Percentiles rank a stretch among this genome's conserved stretches.
Evolutionary conservation across 2,113 vertebrate genomes (phyloP).

Genomic region (Malaclemys terrapin): DNA sequence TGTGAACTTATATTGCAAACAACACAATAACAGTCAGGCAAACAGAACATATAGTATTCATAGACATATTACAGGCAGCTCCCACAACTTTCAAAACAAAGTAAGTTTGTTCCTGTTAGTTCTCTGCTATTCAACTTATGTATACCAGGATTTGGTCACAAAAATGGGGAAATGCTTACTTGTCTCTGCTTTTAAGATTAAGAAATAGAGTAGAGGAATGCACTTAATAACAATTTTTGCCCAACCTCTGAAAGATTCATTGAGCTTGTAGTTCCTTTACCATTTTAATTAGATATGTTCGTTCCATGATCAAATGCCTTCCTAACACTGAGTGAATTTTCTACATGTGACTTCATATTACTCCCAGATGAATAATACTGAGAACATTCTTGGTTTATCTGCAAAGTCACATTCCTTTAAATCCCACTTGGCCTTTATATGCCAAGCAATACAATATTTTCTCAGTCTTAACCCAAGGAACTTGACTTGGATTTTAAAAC

Average conservation of each 20-base stretch:
- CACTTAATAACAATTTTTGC: background rate
- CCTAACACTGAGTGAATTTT: fast-evolving
- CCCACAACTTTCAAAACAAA: background rate
- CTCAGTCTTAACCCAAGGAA: background rate
- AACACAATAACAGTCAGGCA: background rate
- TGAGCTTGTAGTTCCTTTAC: background rate
- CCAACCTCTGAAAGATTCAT: background rate
- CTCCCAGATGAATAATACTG: background rate
- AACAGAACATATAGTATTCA: background rate
- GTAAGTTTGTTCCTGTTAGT: background rate
- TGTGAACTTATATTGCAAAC: background rate
- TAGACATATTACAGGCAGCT: background rate
- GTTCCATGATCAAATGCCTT: background rate
- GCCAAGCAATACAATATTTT: fast-evolving
- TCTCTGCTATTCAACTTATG: background rate
- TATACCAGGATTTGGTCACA: background rate
- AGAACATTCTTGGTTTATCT: background rate
- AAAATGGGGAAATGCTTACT: background rate
- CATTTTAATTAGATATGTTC: fast-evolving
- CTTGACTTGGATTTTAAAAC: background rate
- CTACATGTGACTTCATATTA: fast-evolving
- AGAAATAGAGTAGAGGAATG: background rate
- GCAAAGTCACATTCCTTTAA: background rate
- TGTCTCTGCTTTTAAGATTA: background rate
- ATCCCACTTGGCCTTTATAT: background rate